These are phyloP conservation scores for Todus mexicanus DNA, from an alignment of 2,797 vertebrate genomes.

Conservation along the genomic window DNA sequence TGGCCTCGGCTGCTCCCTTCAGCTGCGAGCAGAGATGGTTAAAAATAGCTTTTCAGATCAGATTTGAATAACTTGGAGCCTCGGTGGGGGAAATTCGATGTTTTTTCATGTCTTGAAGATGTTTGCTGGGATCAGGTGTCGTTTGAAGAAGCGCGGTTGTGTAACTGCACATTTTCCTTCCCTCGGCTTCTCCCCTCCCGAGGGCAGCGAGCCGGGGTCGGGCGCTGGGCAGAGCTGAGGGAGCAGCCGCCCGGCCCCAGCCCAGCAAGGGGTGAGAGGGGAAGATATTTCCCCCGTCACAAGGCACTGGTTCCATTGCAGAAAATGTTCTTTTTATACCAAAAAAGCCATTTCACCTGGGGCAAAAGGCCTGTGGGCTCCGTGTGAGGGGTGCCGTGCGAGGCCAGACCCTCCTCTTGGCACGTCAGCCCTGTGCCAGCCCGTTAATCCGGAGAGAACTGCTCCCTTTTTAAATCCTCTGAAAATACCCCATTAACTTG, in stretches of 20 bases:
- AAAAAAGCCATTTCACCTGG: rapidly evolving
- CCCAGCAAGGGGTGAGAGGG: neutral
- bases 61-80: constrained; percentile 12
- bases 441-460: neutral
- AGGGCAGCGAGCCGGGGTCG: neutral
- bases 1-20: constrained; percentile 31
- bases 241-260: neutral
- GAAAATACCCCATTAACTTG: neutral
- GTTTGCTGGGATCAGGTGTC: neutral
- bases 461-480: neutral
- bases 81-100: neutral
- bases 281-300: neutral
- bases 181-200: neutral
- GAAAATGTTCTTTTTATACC: neutral
- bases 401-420: neutral
- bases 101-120: neutral
- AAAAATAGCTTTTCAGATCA: constrained; percentile 38
- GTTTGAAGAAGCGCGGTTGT: neutral
- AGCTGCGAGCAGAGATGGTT: neutral
- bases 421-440: neutral
- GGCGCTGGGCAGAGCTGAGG: neutral
- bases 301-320: rapidly evolving
- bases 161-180: neutral
- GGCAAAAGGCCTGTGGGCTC: neutral
- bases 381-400: rapidly evolving